Base-by-base conservation (phyloP, 2,888 invertebrate species). In the Eupithecia dodoneata region DNA sequence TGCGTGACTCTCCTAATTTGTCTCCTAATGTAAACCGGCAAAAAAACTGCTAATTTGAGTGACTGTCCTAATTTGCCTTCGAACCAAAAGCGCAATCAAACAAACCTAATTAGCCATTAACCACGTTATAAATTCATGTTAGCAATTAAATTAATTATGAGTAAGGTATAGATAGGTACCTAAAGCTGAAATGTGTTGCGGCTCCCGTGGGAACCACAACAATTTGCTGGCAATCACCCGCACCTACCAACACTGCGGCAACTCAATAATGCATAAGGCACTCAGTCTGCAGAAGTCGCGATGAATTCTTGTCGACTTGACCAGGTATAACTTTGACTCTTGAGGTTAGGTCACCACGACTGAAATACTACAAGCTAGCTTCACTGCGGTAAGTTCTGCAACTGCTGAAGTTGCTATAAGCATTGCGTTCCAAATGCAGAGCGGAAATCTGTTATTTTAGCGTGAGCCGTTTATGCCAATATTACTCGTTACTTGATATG, bases 201-300 rank as follows among this genome's bases (percentile, higher is more conserved):
- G 85, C 84, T 87, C 90, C 89, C 91, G 87, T 92, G 93, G 89
- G 93, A 93, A 92, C 87, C 88, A 89, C 89, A 89, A 89, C 92
- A 90, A 88, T 91, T 91, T 90, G 90, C 87, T 86, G 81, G 88
- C 88, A 89, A 88, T 90, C 90, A 87, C 87, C 87, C 86, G 84
- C 86, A 86, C 87, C 84, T 83, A 82, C 82, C 82, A 79, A 86
- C 87, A 85, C 86, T 86, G 79, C 79, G 76, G 74, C 85, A 83
- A 86, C 90, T 93, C 88, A 92, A 94, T 93, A 92, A 92, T 93
- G 89, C 91, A 94, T 91, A 88, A 90, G 87, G 83, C 84, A 72
- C 74, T 74, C 86, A 85, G 87, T 82, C 87, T 49, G 18, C 47
- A 69, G 67, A 69, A 69, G 44, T 69, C 67, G 44, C 67, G 18